Evolutionary conservation across 2,113 vertebrate genomes (phyloP), one percentile per base, ranked within the genome.

Genomic region (Entosphenus tridentatus): DNA sequence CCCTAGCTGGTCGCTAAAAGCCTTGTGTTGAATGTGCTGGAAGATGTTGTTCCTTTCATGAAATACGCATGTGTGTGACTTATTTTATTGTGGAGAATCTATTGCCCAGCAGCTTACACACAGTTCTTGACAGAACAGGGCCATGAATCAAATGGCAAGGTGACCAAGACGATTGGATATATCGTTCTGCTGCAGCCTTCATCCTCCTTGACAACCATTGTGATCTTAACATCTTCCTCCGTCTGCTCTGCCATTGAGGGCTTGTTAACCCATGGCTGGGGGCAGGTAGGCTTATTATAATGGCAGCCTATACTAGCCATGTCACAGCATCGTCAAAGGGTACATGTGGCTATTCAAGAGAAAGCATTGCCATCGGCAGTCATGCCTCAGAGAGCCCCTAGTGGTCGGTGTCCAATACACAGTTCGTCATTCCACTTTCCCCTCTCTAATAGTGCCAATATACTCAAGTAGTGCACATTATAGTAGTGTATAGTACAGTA

Each of bases 221-320:
- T 9, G 21, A 21, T 16, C 21, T 65, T 9, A 65, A 65, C 8
- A 65, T 65, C 10, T 65, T 11, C 8, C 10, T 65, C 10, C 21
- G 2, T 10, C 10, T 65, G 62, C 21, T 65, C 62, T 21, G 21
- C 10, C 62, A 65, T 65, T 65, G 62, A 65, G 62, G 62, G n/a
- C 62, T 65, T 65, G 62, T 65, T 16, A 65, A 65, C 10, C 62
- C 62, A 65, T 65, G 8, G 21, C 62, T 65, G 62, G 62, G 62
- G 62, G 10, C 8, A 65, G 21, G 62, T 65, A 8, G 62, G 62
- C 62, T 65, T 65, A 65, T 8, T 65, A 9, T 65, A 21, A 65
- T 65, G 62, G 62, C 10, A 2, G 62, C 8, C 62, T 16, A 65
- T 65, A 65, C 8, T 65, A n/a, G 2, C 10, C 21, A 11, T 9